Evolutionary conservation across 1,140 invertebrate species (phyloP), one percentile per base, ranked within the genome.

Genomic region (Steinernema feltiae): DNA sequence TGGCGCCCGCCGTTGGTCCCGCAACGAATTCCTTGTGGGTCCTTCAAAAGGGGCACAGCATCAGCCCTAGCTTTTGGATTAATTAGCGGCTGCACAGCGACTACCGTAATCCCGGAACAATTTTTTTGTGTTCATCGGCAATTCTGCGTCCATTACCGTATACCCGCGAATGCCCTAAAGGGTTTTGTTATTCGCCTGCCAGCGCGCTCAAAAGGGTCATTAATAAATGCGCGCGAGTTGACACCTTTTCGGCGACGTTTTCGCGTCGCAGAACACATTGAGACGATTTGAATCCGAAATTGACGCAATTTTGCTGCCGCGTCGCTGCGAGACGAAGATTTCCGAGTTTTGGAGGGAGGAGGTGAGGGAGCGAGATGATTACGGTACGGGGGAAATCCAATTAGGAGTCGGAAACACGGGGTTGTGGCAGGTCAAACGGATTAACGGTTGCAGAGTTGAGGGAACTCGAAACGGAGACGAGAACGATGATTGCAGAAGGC

Each of bases 191-290:
- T 63, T 63, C 53, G 24, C 35, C n/a, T n/a, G n/a, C n/a, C n/a
- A n/a, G n/a, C n/a, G n/a, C n/a, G 7, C 53, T 15, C 53, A 15
- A 63, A 63, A 63, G 53, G 53, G 53, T 63, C 53, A 27, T 63
- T 63, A 63, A 63, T 63, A 63, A 63, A 17, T 63, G 53, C 53
- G 53, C 53, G 24, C 53, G 53, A 63, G 24, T 15, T 63, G 53
- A 63, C 53, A 63, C 53, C 53, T 63, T 63, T 63, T 63, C 53
- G 53, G 53, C 53, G 53, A 27, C 53, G 53, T 63, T 63, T 63
- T 63, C 53, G 53, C 53, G 53, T 63, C 53, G 53, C 53, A 15
- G 53, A 27, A 63, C 53, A 63, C 53, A 63, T 63, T 63, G 53
- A 63, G 53, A 3, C 53, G 53, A 27, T 15, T 63, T 15, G 53